Evolutionary conservation across 2,113 vertebrate species (phyloP), one percentile per base, ranked within the genome.

Genomic region (Heliornis fulica): DNA sequence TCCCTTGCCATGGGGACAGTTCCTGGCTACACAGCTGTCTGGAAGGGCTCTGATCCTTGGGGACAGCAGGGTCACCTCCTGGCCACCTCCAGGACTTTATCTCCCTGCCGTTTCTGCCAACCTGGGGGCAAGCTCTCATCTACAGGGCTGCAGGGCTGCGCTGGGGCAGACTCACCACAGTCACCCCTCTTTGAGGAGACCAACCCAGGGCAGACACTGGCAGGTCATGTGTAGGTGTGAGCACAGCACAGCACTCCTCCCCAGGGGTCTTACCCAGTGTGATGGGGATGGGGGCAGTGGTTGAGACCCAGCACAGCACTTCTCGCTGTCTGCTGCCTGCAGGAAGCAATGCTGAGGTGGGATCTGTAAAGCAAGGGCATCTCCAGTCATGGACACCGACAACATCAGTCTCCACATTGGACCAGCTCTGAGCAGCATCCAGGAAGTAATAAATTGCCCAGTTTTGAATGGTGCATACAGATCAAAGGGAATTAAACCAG

Each of bases 401-500:
- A 57, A 10, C 89, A 82, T 40, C 70, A 43, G 90, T 60, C 77
- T 60, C 34, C 54, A 38, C 5, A 1, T 28, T 0, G 0, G 12
- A 17, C 54, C 0, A 4, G 36, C 83, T 83, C 94, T 79, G 83
- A 93, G 85, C 51, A 59, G 72, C 87, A 82, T 84, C 87, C 77
- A 93, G 94, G 83, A 94, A 77, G 91, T 41, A 75, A 97, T 95
- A 87, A 96, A 94, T 88, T 63, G 57, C 69, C 92, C 82, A 5
- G 38, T 71, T 94, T 90, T 84, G 78, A 93, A 84, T 92, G 78
- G 83, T 56, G 80, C 89, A 81, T 61, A 57, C 60, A 43, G 79
- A 91, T 87, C 93, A 96, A 95, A 97, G 94, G 32, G 72, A 82
- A 75, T 83, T 50, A 84, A 83, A 46, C 29, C 61, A 89, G 65